Percentiles rank a stretch among this genome's conserved stretches.
Conservation (phyloP, 2,797 vertebrate species). For the Sebastes minor region DNA sequence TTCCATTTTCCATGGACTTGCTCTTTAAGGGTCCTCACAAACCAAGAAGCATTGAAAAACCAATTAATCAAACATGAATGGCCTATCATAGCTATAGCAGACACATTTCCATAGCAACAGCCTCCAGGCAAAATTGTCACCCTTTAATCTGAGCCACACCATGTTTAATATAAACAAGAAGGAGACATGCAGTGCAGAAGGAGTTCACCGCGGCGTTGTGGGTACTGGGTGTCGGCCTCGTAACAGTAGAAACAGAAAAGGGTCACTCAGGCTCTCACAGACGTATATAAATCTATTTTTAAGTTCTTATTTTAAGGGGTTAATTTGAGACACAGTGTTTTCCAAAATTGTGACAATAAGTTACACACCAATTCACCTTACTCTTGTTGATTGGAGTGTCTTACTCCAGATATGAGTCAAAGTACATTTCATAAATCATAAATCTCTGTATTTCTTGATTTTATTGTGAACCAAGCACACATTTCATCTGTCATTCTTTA, state of each 20-base stretch:
- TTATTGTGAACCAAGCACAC: background rate
- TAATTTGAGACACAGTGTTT: background rate
- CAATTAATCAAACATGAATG: constrained; percentile 90
- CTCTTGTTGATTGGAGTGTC: background rate
- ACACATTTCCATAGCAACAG: constrained; percentile 87
- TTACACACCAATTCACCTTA: background rate
- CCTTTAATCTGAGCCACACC: constrained; percentile 81
- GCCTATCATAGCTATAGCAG: constrained; percentile 85
- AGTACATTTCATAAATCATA: background rate
- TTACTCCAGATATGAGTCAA: background rate
- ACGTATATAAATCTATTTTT: background rate
- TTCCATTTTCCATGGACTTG: constrained; percentile 82
- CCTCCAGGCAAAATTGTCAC: constrained; percentile 82
- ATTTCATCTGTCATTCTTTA: constrained; percentile 5
- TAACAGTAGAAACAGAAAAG: background rate
- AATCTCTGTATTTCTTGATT: background rate
- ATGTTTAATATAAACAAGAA: constrained; percentile 83
- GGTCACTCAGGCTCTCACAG: background rate
- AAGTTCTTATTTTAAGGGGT: background rate
- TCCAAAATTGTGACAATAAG: background rate
- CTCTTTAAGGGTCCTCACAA: constrained; percentile 85
- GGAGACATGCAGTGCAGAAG: constrained; percentile 51
- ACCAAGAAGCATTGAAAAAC: constrained; percentile 86
- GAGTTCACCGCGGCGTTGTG: constrained; percentile 2
- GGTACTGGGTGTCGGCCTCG: constrained; percentile 2